Evolutionary conservation across 64 coral and sea anemone genomes (phyloP).

Genomic region (Acropora yongei): DNA sequence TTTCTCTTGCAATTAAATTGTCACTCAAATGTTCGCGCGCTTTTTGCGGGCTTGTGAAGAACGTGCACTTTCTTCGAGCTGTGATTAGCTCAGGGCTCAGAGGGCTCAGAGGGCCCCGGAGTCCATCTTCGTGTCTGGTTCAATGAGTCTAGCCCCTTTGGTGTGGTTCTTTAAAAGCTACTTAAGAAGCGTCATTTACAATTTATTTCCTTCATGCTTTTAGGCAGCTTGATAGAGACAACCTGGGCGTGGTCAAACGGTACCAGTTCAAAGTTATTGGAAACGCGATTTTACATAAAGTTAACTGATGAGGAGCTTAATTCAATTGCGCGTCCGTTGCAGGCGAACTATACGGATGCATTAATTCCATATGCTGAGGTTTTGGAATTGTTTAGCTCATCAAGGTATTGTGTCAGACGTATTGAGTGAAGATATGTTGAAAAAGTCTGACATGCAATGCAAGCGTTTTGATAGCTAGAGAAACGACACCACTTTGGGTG

Average conservation of each 20-base stretch:
- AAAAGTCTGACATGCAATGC: too few species aligned
- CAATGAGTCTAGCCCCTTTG: too few species aligned
- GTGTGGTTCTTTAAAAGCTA: too few species aligned
- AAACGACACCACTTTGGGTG: too few species aligned
- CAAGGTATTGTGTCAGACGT: conserved; percentile 47
- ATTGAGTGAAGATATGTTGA: not conserved
- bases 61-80: too few species aligned
- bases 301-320: conserved; percentile 61
- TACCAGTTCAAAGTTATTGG: conserved; percentile 87
- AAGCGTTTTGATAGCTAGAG: too few species aligned
- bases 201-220: not conserved
- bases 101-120: too few species aligned
- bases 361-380: conserved; percentile 73
- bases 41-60: too few species aligned
- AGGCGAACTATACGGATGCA: conserved; percentile 28
- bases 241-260: conserved; percentile 66
- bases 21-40: too few species aligned
- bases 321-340: conserved; percentile 40
- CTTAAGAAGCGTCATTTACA: not conserved
- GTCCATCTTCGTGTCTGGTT: too few species aligned
- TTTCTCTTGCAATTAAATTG: too few species aligned
- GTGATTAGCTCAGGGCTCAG: too few species aligned
- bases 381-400: conserved; percentile 71
- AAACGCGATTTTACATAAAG: conserved; percentile 65
- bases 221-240: conserved; percentile 85